Conservation (phyloP, 2,113 vertebrate species). For the Nothoprocta perdicaria region DNA sequence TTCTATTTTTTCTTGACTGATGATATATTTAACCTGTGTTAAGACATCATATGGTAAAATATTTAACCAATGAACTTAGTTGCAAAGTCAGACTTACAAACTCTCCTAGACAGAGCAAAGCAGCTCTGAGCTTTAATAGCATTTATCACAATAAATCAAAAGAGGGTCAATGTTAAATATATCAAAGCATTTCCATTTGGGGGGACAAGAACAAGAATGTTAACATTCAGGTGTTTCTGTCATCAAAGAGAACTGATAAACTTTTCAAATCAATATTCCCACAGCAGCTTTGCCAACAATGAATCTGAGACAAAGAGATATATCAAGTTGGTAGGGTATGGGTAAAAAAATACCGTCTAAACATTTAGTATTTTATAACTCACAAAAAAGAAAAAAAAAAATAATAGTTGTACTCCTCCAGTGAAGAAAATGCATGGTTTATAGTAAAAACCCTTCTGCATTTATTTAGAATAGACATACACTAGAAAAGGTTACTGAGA, state of each 20-base stretch:
- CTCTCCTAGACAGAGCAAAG: not conserved
- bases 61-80: not conserved
- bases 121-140: not conserved
- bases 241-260: not conserved
- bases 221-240: not conserved
- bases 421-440: accelerated
- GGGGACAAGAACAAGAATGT: not conserved
- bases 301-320: not conserved
- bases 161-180: not conserved
- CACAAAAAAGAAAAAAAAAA: not conserved
- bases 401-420: not conserved
- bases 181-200: not conserved
- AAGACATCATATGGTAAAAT: not conserved
- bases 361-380: not conserved
- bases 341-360: not conserved
- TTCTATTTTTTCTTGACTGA: not conserved
- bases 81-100: not conserved
- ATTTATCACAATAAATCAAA: not conserved
- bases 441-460: not conserved
- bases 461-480: not conserved
- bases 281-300: conserved; percentile 3
- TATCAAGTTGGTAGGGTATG: not conserved
- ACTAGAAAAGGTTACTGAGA: not conserved
- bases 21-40: not conserved
- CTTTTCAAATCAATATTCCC: conserved; percentile 36